phyloP scores from a whole-genome alignment of 2,888 invertebrate species.

The Formica aserva region DNA sequence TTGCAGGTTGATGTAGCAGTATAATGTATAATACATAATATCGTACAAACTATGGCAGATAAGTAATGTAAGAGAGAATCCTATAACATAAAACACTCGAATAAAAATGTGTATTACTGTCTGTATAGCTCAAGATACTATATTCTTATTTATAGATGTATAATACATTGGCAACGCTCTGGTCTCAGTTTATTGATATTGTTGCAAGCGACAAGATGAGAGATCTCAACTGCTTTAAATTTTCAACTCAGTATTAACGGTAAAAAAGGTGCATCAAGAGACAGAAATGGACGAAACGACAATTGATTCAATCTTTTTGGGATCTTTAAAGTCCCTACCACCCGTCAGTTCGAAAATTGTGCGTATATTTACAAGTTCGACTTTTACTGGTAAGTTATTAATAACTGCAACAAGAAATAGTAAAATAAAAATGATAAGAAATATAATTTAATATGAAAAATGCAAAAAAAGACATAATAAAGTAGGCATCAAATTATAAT shows the following conservation, averaged over 20 bases:
- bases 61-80: background rate
- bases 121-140: constrained; percentile 15
- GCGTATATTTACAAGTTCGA: constrained; percentile 98
- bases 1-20: background rate
- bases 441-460: background rate
- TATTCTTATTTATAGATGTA: constrained; percentile 42
- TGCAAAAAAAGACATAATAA: background rate
- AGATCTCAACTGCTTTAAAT: background rate
- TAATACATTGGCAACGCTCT: constrained; percentile 43
- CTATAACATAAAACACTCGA: background rate
- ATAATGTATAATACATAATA: constrained; percentile 2
- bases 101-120: background rate
- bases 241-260: background rate
- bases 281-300: constrained; percentile 94
- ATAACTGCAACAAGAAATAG: background rate
- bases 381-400: constrained; percentile 94
- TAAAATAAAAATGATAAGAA: background rate
- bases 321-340: constrained; percentile 94
- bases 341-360: constrained; percentile 99
- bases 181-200: constrained; percentile 59
- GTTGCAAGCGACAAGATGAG: constrained; percentile 43
- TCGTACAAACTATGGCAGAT: background rate
- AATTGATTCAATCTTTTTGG: constrained; percentile 95
- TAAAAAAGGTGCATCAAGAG: background rate
- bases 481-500: background rate